Base-by-base conservation (phyloP, 2,797 vertebrate species). In the Falco rusticolus region DNA sequence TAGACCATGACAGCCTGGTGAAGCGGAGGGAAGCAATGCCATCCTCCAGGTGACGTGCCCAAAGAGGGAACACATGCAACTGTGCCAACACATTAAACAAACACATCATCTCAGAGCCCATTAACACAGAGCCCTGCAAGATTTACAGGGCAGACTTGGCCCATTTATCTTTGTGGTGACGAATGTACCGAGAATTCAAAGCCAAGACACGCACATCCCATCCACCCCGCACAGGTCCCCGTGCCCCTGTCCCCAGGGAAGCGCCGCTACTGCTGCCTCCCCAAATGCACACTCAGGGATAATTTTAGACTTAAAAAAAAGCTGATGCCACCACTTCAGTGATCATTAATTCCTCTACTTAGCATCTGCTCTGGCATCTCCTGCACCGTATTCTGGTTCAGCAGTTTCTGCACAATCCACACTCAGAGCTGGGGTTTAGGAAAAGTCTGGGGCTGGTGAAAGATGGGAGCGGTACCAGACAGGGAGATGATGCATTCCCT, bases 301-400 rank as follows among this genome's bases (percentile, higher is more conserved):
- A 84, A 93, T 90, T 94, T 95, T 78, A 91, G 37, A 80, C 75
- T 87, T 83, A 13, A 89, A 39, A 93, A 91, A 93, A 90, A 94
- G 95, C 95, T 93, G 94, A 96, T 94, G 84, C 76, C 71, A 78
- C 79, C 84, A 88, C 79, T 93, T 89, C 4, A 6, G 87, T 53
- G 84, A 93, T 57, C 66, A 41, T 86, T 87, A 95, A 94, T 94
- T 96, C 82, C 79, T 37, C 79, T 5, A 21, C 84, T 91, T 22
- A 72, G 94, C 92, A 90, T 88, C 83, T 96, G 80, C 79, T 93
- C 11, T 13, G 14, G 63, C 77, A 69, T 64, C 92, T 93, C 84
- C 53, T 21, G 56, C 3, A 3, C 65, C 6, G 1, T 17, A 45
- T 43, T 84, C 65, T 70, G 76, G 41, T 78, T 94, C 91, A 94